Percentiles rank a stretch among this genome's conserved stretches.
These are phyloP conservation scores for Telmatherina bonti DNA, from an alignment of 2,797 vertebrate species.

Conservation along the genomic window DNA sequence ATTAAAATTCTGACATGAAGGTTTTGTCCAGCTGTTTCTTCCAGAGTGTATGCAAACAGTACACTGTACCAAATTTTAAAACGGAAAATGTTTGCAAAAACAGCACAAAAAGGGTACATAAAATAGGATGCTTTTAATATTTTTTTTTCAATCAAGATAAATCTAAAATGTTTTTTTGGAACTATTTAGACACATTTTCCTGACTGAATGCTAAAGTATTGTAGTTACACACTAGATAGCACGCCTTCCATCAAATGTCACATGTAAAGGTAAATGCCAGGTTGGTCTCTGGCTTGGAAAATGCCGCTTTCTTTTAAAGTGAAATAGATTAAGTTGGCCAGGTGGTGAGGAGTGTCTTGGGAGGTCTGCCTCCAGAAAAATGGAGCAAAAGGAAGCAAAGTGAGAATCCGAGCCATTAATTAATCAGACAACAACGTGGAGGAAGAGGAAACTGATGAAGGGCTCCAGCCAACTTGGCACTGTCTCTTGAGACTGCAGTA, in stretches of 20 bases:
- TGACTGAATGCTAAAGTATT: conserved; percentile 48
- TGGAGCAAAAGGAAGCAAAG: conserved; percentile 51
- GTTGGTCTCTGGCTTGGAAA: conserved; percentile 56
- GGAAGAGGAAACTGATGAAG: conserved; percentile 49
- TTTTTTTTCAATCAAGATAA: conserved; percentile 29
- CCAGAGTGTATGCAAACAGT: neutral
- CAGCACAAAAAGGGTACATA: conserved; percentile 1
- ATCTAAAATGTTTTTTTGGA: conserved; percentile 28
- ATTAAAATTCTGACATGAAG: too few relatives aligned
- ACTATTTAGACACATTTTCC: conserved; percentile 41
- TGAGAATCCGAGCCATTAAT: conserved; percentile 53
- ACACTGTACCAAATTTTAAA: conserved; percentile 8
- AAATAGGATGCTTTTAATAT: conserved; percentile 35
- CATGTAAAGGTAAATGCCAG: conserved; percentile 45
- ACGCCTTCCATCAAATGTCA: conserved; percentile 32
- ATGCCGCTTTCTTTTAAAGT: conserved; percentile 47
- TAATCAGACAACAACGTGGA: conserved; percentile 47
- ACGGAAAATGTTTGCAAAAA: neutral
- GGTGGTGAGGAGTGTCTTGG: conserved; percentile 49
- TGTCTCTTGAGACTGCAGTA: conserved; percentile 42
- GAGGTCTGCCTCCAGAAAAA: conserved; percentile 49
- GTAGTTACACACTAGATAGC: conserved; percentile 36
- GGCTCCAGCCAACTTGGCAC: conserved; percentile 40
- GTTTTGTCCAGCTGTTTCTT: neutral
- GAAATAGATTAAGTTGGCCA: conserved; percentile 36